Evolutionary conservation across 2,888 invertebrate species (phyloP).

Genomic region (Tolmerus cingulatus): DNA sequence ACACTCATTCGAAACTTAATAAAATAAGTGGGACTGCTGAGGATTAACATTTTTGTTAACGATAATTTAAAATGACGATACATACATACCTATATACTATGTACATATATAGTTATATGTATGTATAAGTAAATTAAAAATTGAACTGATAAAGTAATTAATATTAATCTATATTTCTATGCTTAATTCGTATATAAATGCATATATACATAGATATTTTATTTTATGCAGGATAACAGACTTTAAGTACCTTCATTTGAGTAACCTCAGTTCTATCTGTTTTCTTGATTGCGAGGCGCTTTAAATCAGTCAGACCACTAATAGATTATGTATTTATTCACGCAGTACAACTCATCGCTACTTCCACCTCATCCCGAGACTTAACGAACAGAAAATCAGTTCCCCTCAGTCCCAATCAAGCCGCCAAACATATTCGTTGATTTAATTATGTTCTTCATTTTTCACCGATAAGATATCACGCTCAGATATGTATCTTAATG

Average conservation of each 20-base stretch:
- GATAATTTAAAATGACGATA: no score
- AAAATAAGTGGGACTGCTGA: no score
- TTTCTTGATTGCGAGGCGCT: not conserved
- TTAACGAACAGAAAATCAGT: not conserved
- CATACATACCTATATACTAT: no score
- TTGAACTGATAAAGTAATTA: no score
- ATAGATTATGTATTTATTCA: not conserved
- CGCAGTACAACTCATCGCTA: not conserved
- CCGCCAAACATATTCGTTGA: conserved; percentile 2
- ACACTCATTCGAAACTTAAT: no score
- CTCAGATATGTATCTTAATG: conserved; percentile 35
- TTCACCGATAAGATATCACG: conserved; percentile 6
- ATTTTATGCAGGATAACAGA: no score
- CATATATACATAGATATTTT: no score
- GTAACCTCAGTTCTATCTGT: not conserved
- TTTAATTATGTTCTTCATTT: conserved; percentile 30
- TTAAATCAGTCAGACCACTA: not conserved
- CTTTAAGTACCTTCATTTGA: not conserved
- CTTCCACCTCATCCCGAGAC: not conserved
- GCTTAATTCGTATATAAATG: no score
- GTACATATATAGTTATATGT: no score
- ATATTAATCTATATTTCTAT: no score
- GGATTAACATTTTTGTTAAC: no score
- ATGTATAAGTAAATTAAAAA: no score
- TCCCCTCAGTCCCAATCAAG: not conserved